Evolutionary conservation across 2,888 invertebrate species (phyloP), one percentile per base, ranked within the genome.

Genomic region (Sesamia inferens): DNA sequence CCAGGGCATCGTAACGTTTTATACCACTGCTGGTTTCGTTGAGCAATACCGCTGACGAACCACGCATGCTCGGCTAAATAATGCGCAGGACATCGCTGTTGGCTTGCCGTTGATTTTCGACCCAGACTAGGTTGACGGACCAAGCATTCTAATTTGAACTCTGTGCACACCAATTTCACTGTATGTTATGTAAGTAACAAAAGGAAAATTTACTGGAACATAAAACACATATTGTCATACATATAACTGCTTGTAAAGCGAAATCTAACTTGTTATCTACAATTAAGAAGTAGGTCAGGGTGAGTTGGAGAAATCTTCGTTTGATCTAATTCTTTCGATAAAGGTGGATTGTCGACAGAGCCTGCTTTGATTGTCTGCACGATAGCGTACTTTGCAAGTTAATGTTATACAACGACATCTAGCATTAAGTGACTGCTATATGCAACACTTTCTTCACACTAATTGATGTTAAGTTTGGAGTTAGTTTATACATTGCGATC

Each of bases 71-170:
- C 74, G 78, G 85, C 85, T 90, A 88, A 90, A 81, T 92, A 93
- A 94, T 94, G 93, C 92, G 91, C 93, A 92, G 94, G 93, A 94
- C 94, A 92, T 91, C 90, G 91, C 85, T 64, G 84, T 81, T 91
- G 92, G 92, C 92, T 89, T 85, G 83, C 78, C 54, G 87, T 89
- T 89, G 91, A 89, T 90, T 94, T 93, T 94, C 93, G 94, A 94
- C 95, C 94, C 94, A 95, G 93, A 93, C 94, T 88, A 83, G 78
- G 83, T 84, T 86, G 88, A 95, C 95, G 92, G 81, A 76, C 85
- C 77, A 81, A 88, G 96, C 94, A 96, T 95, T 94, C 94, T 95
- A 95, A 96, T 95, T 92, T 93, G 79, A 87, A 94, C 94, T 93
- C 90, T 94, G 91, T 92, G 90, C 78, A 87, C 87, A 90, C 88